These are phyloP conservation scores for Rhynchophorus ferrugineus DNA, from an alignment of 1,140 invertebrate species.

Conservation along the genomic window DNA sequence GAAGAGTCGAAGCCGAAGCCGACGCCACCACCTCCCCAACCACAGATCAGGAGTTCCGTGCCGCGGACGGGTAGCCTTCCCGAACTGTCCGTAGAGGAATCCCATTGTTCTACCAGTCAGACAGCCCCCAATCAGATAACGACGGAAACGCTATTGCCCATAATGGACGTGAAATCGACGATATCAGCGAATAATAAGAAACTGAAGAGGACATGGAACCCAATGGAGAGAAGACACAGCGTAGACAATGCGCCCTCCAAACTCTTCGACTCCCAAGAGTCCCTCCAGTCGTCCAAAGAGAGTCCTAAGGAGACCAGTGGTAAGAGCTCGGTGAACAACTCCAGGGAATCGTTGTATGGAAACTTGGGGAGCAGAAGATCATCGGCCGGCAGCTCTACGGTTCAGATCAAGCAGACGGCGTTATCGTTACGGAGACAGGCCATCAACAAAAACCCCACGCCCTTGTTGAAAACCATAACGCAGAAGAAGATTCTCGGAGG, in stretches of 20 bases:
- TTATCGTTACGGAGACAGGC: constrained; percentile 22
- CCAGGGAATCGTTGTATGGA: constrained; percentile 4
- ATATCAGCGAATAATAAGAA: constrained; percentile 16
- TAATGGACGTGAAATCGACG: constrained; percentile 33
- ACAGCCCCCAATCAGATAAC: neutral
- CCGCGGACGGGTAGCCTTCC: too few relatives aligned
- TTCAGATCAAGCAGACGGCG: constrained; percentile 18
- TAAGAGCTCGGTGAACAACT: neutral
- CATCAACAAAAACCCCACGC: constrained; percentile 19
- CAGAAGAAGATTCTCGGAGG: constrained; percentile 15
- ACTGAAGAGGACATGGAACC: constrained; percentile 29
- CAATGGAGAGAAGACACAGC: constrained; percentile 23
- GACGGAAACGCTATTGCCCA: constrained; percentile 27
- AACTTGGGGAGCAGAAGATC: constrained; percentile 6
- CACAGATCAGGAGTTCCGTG: neutral
- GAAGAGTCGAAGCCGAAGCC: neutral
- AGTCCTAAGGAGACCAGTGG: neutral
- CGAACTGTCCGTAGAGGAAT: too few relatives aligned
- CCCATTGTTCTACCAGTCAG: too few relatives aligned
- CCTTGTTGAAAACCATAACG: constrained; percentile 14
- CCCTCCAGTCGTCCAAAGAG: constrained; percentile 20
- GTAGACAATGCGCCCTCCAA: constrained; percentile 16
- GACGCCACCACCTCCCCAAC: neutral
- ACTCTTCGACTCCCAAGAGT: constrained; percentile 30
- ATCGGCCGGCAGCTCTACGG: constrained; percentile 3